Base-by-base conservation (phyloP, 2,888 invertebrate genomes). In the Ichneumoninae sp. region DNA sequence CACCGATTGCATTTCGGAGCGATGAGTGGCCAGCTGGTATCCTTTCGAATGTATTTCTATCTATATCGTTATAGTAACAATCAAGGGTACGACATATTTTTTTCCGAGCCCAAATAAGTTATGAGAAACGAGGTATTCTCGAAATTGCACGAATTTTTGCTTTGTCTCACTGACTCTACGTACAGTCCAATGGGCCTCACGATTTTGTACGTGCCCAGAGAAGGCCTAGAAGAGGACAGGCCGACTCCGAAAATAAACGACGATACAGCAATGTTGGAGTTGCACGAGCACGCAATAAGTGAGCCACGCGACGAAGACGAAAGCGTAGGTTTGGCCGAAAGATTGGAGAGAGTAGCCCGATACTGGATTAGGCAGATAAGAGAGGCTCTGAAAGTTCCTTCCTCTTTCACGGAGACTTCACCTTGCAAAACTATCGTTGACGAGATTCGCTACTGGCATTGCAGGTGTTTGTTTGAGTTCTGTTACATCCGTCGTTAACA, bases 351-450 rank as follows among this genome's bases (percentile, higher is more conserved):
- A 83, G 81, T 92, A 26, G 90, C 90, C 6, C 87, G 88, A 44
- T 94, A 94, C 87, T 96, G 95, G 96, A 95, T 95, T 7, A 91
- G 94, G 63, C 95, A 95, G 88, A 95, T 95, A 81, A 94, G 94
- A 85, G 94, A 94, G 80, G 94, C 94, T 22, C 89, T 95, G 1
- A 75, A 63, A 92, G 69, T 81, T 13, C 65, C 71, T 19, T 76
- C 70, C 36, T 22, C 70, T 3, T 36, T 54, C 22, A 13, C 44
- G 0, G 63, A 50, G 26, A 69, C 83, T 4, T 91, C 94, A 77
- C 77, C 88, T 26, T 83, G 86, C 50, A 81, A 87, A 73, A 86
- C 88, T 22, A 89, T 94, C 36, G 85, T 82, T 0, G 93, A 94
- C 30, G 94, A 94, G 87, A 92, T 94, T 76, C 85, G 91, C 22